Percentiles rank a stretch among this genome's conserved stretches.
Conservation (phyloP, 2,888 invertebrate species). For the Nephrotoma flavescens region DNA sequence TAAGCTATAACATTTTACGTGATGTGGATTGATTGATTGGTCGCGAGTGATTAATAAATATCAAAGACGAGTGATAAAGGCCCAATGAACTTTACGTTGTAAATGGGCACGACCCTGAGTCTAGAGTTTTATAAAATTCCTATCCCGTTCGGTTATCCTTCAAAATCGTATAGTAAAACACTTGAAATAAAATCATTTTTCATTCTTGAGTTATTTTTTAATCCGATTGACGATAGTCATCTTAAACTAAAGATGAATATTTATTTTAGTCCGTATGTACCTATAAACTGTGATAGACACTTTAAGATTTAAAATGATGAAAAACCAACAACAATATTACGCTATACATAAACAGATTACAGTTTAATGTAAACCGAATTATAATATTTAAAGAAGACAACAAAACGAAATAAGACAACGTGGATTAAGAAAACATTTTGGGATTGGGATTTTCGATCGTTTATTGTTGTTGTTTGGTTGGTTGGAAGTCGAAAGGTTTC, state of each 20-base stretch:
- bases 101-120: not conserved
- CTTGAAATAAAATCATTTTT: not conserved
- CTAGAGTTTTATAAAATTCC: not conserved
- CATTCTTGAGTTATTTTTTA: not conserved
- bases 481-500: not conserved
- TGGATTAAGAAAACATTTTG: not conserved
- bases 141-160: not conserved
- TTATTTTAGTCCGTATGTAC: not conserved
- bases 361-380: not conserved
- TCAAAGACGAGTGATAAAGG: not conserved
- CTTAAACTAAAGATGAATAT: not conserved
- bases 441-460: not conserved
- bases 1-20: not conserved
- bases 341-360: not conserved
- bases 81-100: not conserved
- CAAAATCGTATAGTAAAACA: not conserved
- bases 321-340: not conserved
- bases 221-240: not conserved
- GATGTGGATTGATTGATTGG: not conserved
- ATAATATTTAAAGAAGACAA: not conserved
- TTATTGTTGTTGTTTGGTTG: not conserved
- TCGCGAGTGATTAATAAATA: not conserved
- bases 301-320: not conserved
- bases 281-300: not conserved
- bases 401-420: not conserved